phyloP scores from a whole-genome alignment of 2,888 invertebrate species.

The Marronus borbonicus region DNA sequence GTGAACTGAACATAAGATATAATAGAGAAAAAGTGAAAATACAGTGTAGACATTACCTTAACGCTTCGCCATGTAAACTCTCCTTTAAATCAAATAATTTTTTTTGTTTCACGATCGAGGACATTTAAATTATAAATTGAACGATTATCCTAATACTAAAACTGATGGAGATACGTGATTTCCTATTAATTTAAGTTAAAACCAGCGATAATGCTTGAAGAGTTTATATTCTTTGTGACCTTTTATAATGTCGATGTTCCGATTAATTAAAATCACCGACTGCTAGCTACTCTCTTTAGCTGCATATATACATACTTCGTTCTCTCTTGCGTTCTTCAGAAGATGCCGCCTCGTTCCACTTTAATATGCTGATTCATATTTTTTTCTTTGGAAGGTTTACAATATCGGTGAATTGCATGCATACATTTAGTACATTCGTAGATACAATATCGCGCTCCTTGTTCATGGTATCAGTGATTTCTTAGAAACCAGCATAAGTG shows the following conservation, averaged over 20 bases:
- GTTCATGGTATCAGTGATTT: conserved; percentile 20
- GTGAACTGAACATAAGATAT: too few relatives aligned
- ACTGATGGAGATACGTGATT: too few relatives aligned
- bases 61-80: not conserved
- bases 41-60: too few relatives aligned
- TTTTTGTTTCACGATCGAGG: not conserved
- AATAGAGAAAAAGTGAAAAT: too few relatives aligned
- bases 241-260: conserved; percentile 19
- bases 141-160: not conserved
- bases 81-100: not conserved
- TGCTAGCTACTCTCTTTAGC: not conserved
- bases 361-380: conserved; percentile 28
- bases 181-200: not conserved
- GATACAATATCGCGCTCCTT: too few relatives aligned
- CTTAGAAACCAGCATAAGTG: conserved; percentile 16
- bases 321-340: conserved; percentile 8
- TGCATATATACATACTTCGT: not conserved
- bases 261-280: conserved; percentile 29
- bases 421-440: not conserved
- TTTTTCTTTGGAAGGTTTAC: not conserved
- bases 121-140: conserved; percentile 39
- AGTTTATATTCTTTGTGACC: conserved; percentile 1
- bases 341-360: conserved; percentile 22
- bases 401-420: conserved; percentile 24
- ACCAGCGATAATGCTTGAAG: not conserved